Evolutionary conservation across 2,797 vertebrate species (phyloP), one percentile per base, ranked within the genome.

Genomic region (Manis pentadactyla): DNA sequence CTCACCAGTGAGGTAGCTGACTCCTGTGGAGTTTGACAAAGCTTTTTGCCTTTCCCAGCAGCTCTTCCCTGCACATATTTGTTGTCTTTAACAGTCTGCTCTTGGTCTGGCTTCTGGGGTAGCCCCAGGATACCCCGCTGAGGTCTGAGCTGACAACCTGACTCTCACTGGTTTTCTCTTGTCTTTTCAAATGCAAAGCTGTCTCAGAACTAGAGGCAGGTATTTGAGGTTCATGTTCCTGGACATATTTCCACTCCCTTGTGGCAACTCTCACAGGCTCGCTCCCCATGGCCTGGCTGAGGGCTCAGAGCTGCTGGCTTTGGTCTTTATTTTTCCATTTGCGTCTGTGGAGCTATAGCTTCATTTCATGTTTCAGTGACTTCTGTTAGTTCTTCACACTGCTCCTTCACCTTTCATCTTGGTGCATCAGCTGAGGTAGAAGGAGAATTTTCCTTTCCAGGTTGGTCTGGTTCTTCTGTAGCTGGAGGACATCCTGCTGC

Each of bases 361-460:
- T 89, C 66, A 4, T 12, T 34, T 49, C 7, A 86, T 51, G 88
- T 97, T 96, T 88, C 97, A 74, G 82, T 91, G 86, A 98, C 78
- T 73, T 97, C 75, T 92, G 87, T 95, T 94, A 97, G 99, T 96
- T 99, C 99, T 51, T 99, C 98, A 98, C 99, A 99, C 34, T 99
- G 94, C 96, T 99, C 98, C 97, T 99, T 99, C 97, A 99, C 97
- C 86, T 73, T 98, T 98, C 75, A 99, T 98, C n/a, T 97, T 98
- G 57, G 99, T 97, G 95, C 99, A 99, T 25, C 99, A 98, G 64
- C 98, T 99, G 97, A 97, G 68, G 55, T 98, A 97, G 86, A 96
- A 98, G 1, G 97, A 97, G 68, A 97, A 98, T 93, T 98, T 46
- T 98, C 78, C 15, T 98, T 64, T 98, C 97, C 93, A 97, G 97